Evolutionary conservation across 2,797 vertebrate genomes (phyloP).

Genomic region (Diceros bicornis): DNA sequence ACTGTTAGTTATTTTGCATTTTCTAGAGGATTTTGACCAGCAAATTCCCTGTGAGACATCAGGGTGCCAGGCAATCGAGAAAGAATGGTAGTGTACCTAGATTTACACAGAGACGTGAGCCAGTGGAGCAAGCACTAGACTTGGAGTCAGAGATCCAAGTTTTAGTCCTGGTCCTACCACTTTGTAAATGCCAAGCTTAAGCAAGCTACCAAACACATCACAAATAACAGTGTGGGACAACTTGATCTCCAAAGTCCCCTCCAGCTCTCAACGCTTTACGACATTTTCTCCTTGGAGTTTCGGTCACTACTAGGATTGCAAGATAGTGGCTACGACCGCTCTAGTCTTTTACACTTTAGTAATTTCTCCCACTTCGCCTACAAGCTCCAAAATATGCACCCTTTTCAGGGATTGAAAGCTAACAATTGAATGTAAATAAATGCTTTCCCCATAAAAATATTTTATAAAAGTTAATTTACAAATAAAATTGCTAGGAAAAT

Average conservation of each 20-base stretch:
- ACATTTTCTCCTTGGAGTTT: not conserved
- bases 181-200: not conserved
- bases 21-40: conserved; percentile 54
- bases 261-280: not conserved
- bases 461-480: conserved; percentile 24
- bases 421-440: conserved; percentile 28
- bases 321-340: not conserved
- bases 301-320: not conserved
- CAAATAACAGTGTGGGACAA: not conserved
- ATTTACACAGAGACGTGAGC: not conserved
- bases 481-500: conserved; percentile 42
- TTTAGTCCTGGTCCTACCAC: not conserved
- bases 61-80: not conserved
- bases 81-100: not conserved
- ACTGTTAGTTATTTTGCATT: conserved; percentile 42
- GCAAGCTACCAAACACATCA: not conserved
- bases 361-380: conserved; percentile 25
- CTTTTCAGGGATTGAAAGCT: conserved; percentile 7
- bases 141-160: not conserved
- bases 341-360: not conserved
- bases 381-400: not conserved
- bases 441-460: not conserved
- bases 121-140: not conserved
- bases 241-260: not conserved
- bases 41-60: not conserved